A percentile compares a stretch with the other conserved stretches of the same genome.
phyloP scores from a whole-genome alignment of 2,797 vertebrate genomes.

The Muscicapa comitata region DNA sequence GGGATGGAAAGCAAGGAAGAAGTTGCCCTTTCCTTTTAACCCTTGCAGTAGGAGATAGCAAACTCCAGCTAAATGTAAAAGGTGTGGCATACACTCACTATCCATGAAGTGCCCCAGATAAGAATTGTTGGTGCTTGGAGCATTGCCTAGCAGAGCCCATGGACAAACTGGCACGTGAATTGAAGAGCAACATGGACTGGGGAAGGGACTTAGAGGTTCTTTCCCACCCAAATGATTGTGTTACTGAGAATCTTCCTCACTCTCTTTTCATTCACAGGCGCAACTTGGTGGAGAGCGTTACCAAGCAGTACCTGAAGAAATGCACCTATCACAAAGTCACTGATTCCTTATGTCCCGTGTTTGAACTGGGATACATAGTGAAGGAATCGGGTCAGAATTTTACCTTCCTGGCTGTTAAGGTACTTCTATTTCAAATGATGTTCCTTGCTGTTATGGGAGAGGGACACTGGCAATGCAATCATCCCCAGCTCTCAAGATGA shows the following conservation, averaged over 20 bases:
- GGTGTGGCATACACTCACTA: background rate
- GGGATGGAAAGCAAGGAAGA: background rate
- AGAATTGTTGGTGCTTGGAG: background rate
- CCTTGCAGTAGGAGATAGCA: background rate
- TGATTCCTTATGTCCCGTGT: conserved; percentile 87
- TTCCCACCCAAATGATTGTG: background rate
- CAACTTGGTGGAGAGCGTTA: conserved; percentile 87
- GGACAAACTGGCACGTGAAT: fast-evolving
- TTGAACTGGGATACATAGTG: conserved; percentile 87
- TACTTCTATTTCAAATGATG: conserved; percentile 23
- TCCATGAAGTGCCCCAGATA: background rate
- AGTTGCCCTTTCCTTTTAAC: background rate
- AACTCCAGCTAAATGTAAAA: background rate
- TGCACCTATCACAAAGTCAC: conserved; percentile 79
- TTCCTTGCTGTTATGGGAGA: background rate
- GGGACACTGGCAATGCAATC: background rate
- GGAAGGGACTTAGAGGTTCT: background rate
- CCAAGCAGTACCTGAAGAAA: conserved; percentile 73
- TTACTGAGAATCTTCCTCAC: background rate
- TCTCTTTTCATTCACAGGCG: conserved; percentile 71
- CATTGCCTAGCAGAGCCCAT: background rate
- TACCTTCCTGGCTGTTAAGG: conserved; percentile 81
- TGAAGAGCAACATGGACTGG: background rate
- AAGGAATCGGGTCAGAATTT: conserved; percentile 86
- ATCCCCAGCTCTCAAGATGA: background rate